phyloP scores from a whole-genome alignment of 2,113 vertebrate genomes.

The Ranitomeya variabilis region DNA sequence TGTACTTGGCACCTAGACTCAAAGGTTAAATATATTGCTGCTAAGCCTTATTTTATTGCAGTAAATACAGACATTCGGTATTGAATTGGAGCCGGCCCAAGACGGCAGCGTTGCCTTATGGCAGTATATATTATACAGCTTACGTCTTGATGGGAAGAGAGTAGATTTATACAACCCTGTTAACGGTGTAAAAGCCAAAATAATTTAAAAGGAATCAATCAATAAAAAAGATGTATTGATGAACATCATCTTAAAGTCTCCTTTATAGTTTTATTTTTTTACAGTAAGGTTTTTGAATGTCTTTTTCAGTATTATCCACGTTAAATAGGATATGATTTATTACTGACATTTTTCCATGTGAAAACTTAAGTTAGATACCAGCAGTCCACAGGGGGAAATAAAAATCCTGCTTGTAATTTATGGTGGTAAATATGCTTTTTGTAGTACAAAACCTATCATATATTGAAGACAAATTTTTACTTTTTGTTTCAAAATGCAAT shows the following conservation, averaged over 20 bases:
- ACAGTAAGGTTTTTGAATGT: not conserved
- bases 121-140: constrained; percentile 40
- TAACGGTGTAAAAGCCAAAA: constrained; percentile 1
- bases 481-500: too few relatives aligned
- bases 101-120: constrained; percentile 36
- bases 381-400: not conserved
- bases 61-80: constrained; percentile 44
- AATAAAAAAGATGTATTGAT: not conserved
- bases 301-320: not conserved
- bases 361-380: not conserved
- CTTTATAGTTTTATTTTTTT: not conserved
- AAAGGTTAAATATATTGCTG: constrained; percentile 50
- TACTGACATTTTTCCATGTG: not conserved
- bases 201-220: not conserved
- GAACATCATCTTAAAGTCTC: not conserved
- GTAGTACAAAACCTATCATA: too few relatives aligned
- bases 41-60: constrained; percentile 50
- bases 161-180: constrained; percentile 6
- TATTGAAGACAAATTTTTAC: too few relatives aligned
- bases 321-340: not conserved
- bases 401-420: not conserved
- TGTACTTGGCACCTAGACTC: constrained; percentile 47
- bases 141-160: not conserved
- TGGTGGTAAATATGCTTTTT: not conserved
- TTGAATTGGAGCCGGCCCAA: constrained; percentile 45